These are phyloP conservation scores for Rhodinocichla rosea DNA, from an alignment of 2,113 vertebrate species.

Conservation along the genomic window DNA sequence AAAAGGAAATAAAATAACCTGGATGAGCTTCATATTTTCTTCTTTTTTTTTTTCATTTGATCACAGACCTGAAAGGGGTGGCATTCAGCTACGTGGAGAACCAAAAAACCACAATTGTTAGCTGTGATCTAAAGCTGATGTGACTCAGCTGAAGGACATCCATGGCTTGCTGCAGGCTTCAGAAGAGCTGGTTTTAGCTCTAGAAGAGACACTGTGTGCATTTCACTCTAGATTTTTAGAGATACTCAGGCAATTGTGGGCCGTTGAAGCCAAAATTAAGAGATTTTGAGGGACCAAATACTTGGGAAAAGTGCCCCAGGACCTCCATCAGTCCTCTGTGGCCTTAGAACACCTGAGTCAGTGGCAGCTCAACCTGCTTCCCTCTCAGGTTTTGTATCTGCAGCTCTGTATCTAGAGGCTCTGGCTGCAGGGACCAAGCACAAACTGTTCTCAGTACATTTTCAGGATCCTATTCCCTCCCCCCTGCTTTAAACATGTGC, in stretches of 20 bases:
- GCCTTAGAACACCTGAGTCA: background rate
- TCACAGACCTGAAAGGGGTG: accelerated
- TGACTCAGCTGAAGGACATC: background rate
- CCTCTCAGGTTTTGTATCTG: background rate
- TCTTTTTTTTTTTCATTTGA: background rate
- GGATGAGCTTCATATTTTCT: background rate
- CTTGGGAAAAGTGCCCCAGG: background rate
- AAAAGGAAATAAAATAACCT: background rate
- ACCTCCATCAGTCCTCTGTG: background rate
- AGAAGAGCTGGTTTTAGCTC: background rate
- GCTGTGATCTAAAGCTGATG: background rate
- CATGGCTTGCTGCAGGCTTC: background rate
- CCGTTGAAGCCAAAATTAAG: background rate
- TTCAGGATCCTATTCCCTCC: background rate
- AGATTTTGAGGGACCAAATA: background rate
- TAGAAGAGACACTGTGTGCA: background rate
- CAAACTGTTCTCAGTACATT: background rate
- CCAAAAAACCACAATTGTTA: background rate
- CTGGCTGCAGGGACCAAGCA: background rate
- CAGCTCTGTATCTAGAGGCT: background rate
- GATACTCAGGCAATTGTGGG: background rate
- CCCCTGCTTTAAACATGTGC: background rate
- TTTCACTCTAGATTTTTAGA: background rate
- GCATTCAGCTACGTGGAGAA: background rate
- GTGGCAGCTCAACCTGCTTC: background rate